phyloP scores from a whole-genome alignment of 2,113 vertebrate genomes.

The Petaurus breviceps region DNA sequence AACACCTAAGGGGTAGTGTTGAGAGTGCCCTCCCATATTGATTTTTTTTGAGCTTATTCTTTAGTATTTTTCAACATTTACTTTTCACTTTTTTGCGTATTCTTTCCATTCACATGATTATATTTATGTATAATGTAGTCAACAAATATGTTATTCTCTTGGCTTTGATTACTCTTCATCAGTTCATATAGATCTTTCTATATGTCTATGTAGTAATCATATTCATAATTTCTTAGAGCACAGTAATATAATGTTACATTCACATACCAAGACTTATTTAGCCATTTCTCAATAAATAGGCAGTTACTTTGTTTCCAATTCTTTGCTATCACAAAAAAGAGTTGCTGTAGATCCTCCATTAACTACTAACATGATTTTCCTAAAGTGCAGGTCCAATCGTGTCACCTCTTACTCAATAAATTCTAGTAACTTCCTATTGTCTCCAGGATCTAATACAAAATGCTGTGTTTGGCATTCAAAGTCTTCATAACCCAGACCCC shows the following conservation, averaged over 20 bases:
- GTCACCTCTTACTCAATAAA: not conserved
- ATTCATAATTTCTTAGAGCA: not conserved
- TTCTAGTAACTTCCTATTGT: not conserved
- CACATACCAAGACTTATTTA: not conserved
- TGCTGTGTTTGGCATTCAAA: not conserved
- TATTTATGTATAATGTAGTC: no score
- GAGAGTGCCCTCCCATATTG: no score
- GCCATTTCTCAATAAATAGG: not conserved
- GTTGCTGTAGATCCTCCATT: not conserved
- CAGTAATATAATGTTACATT: not conserved
- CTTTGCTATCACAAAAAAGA: not conserved
- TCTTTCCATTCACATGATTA: no score
- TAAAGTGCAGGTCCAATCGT: not conserved
- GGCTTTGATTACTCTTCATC: not conserved
- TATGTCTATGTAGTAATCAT: not conserved
- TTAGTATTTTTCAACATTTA: no score
- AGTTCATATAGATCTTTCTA: not conserved
- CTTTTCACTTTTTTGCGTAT: no score
- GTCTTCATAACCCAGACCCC: not conserved
- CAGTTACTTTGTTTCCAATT: not conserved
- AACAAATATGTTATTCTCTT: not conserved
- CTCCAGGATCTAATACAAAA: not conserved
- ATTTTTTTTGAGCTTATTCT: no score
- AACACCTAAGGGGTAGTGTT: no score
- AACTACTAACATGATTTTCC: not conserved